A percentile compares a stretch with the other conserved stretches of the same genome.
Conservation (phyloP, 1,140 invertebrate species). For the Myzus persicae region DNA sequence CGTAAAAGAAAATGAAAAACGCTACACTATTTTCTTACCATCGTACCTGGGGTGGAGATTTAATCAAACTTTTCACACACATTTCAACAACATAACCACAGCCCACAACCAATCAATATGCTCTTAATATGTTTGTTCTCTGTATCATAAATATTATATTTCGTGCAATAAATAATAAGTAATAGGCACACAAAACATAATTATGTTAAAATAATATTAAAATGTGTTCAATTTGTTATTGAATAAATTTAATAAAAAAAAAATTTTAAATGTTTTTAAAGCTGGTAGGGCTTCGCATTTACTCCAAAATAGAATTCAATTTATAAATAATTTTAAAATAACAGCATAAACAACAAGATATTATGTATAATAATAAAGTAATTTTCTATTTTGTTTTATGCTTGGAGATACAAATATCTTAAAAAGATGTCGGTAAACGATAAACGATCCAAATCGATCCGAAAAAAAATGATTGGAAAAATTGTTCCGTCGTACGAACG, state of each 20-base stretch:
- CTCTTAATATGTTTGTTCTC: neutral
- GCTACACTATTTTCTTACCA: neutral
- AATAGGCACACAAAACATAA: neutral
- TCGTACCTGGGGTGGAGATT: neutral
- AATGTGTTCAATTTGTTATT: no score
- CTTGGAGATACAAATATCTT: no score
- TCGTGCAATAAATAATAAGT: neutral
- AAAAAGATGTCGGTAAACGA: no score
- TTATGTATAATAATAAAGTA: no score
- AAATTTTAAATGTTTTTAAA: neutral
- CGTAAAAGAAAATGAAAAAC: neutral
- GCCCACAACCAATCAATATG: neutral
- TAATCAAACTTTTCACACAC: neutral
- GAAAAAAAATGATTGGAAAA: no score
- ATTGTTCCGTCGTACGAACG: no score
- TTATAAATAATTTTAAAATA: no score
- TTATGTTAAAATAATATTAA: neutral
- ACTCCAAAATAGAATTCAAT: no score
- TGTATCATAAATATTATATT: neutral
- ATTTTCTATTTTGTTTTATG: no score
- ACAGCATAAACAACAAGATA: no score
- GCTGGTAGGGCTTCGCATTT: neutral
- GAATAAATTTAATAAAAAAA: neutral
- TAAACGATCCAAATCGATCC: no score
- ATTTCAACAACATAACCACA: neutral